Percentiles rank a stretch among this genome's conserved stretches.
Conservation (phyloP, 2,888 invertebrate genomes). For the Electrophaes corylata region DNA sequence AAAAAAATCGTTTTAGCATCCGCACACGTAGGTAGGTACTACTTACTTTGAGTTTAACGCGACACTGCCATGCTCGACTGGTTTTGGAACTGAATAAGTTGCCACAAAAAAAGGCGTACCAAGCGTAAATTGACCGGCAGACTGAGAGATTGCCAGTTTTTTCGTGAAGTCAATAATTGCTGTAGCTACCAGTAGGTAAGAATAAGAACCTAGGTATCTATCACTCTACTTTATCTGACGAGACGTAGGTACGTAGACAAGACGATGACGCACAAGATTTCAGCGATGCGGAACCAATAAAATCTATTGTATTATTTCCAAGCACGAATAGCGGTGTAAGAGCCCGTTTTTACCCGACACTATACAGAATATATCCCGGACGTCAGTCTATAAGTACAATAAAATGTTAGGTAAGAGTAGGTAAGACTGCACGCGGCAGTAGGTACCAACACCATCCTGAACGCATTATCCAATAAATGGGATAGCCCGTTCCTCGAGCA, state of each 20-base stretch:
- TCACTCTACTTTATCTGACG: neutral
- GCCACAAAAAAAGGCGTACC: slow-evolving; percentile 4
- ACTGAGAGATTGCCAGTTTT: slow-evolving; percentile 1
- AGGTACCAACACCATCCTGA: no score
- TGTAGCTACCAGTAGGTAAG: no score
- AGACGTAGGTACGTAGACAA: neutral
- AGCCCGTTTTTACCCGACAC: no score
- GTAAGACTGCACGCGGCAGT: no score
- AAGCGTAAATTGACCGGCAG: slow-evolving; percentile 7
- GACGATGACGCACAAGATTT: neutral
- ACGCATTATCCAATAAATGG: no score
- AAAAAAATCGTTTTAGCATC: slow-evolving; percentile 34
- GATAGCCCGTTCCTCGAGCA: no score
- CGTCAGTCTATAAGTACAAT: no score
- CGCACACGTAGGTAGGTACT: slow-evolving; percentile 40
- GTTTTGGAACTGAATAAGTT: slow-evolving; percentile 31
- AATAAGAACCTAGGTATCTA: no score
- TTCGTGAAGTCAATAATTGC: neutral
- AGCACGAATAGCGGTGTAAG: no score
- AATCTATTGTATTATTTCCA: no score
- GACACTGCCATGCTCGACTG: slow-evolving; percentile 46
- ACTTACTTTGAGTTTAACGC: slow-evolving; percentile 39
- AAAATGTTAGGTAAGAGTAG: no score
- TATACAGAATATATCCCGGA: no score
- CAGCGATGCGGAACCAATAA: neutral